Conservation (phyloP, 2,888 invertebrate species). For the Macaria liturata region DNA sequence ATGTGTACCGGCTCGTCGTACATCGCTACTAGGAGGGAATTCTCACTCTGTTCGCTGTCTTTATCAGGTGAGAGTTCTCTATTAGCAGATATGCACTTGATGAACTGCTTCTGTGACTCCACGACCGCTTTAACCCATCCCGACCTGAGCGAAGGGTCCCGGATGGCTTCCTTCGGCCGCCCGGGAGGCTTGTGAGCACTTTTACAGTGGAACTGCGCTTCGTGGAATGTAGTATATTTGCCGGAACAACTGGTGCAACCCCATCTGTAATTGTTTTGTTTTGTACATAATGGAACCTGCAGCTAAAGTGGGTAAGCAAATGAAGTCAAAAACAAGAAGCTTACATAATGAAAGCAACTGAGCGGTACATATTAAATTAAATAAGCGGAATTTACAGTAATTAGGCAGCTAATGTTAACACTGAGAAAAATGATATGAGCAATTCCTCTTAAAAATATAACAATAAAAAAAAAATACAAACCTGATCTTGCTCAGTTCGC, state of each 20-base stretch:
- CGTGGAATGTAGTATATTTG: constrained; percentile 65
- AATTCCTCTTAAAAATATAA: no score
- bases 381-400: constrained; percentile 7
- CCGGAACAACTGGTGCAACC: constrained; percentile 59
- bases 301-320: neutral
- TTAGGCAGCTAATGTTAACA: neutral
- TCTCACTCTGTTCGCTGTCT: constrained; percentile 39
- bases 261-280: constrained; percentile 58
- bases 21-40: constrained; percentile 64
- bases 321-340: no score
- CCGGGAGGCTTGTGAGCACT: constrained; percentile 47
- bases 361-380: neutral
- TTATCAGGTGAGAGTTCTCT: constrained; percentile 12
- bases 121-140: constrained; percentile 59
- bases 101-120: constrained; percentile 47
- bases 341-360: constrained; percentile 4
- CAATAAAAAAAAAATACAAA: constrained; percentile 24
- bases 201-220: constrained; percentile 70
- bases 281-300: constrained; percentile 1
- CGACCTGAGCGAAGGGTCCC: constrained; percentile 51
- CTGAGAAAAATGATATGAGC: neutral
- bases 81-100: constrained; percentile 34
- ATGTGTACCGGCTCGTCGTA: constrained; percentile 60
- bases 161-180: constrained; percentile 54
- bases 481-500: constrained; percentile 69